Evolutionary conservation across 2,797 vertebrate genomes (phyloP), one percentile per base, ranked within the genome.

Genomic region (Coendou prehensilis): DNA sequence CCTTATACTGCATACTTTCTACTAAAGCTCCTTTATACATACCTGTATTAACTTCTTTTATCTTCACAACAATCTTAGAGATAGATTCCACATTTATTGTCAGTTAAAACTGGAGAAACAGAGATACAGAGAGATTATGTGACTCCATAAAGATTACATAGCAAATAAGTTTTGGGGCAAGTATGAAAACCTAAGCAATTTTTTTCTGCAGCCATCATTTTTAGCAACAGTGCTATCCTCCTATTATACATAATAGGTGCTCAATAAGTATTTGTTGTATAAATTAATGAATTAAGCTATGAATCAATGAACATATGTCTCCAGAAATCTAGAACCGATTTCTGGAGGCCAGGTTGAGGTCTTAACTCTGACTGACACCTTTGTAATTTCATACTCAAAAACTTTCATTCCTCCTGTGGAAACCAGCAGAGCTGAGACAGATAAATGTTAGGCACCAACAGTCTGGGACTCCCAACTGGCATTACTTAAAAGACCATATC

Each of bases 401-500:
- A 22, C 83, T 22, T 87, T n/a, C 17, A 6, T 73, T 87, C 14
- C 61, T 6, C 50, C 33, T 28, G 7, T 84, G 59, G 85, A 45
- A 69, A 64, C 15, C 14, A 52, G 50, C 22, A 64, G 37, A 78
- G 28, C 37, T 17, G 71, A 69, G 67, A 45, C 79, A 80, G 85
- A 52, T 63, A 89, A 79, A 56, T 3, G 0, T n/a, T 81, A 84
- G 80, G 64, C 81, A 82, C 54, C 41, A 37, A 54, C 59, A 69
- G 6, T n/a, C 80, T 93, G 17, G 45, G 93, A 67, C 64, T 96
- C 45, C 9, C 67, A 57, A 67, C 87, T 85, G 87, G 52, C 85
- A 30, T 59, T 56, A 87, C 80, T 89, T 97, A n/a, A 96, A 79
- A 96, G 86, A 13, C 69, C 26, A 63, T 75, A 85, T 92, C 92